Conservation (phyloP, 35 echinoderm and acorn worm species). For the Holothuria glaberrima region DNA sequence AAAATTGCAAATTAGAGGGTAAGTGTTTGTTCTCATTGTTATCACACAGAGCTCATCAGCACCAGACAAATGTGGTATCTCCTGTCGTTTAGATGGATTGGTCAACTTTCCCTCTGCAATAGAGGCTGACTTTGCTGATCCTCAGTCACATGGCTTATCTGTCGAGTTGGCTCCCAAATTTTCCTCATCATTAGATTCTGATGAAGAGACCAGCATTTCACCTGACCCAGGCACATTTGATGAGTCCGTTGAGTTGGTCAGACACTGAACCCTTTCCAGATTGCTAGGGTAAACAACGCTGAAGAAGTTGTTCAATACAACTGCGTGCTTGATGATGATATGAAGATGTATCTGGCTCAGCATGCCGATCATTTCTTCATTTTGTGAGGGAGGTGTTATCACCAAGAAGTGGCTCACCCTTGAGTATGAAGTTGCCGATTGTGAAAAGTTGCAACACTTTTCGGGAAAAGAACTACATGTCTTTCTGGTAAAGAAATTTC, state of each 20-base stretch:
- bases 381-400: no score
- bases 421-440: no score
- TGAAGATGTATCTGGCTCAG: no score
- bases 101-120: slow-evolving; percentile 24
- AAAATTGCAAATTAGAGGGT: no score
- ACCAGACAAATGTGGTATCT: neutral
- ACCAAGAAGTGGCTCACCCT: no score
- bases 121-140: neutral
- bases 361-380: no score
- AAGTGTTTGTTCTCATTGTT: neutral
- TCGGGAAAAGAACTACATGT: no score
- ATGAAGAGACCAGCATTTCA: neutral
- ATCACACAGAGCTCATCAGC: slow-evolving; percentile 19
- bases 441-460: no score
- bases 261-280: neutral
- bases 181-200: slow-evolving; percentile 6
- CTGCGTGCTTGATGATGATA: no score
- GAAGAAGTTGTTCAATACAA: no score
- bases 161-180: slow-evolving; percentile 21
- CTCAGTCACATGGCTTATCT: neutral
- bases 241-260: slow-evolving; percentile 19
- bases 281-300: no score
- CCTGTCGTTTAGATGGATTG: slow-evolving; percentile 24
- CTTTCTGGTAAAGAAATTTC: no score
- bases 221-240: neutral